Conservation (phyloP, 2,888 invertebrate genomes). For the Cheilosia soror region DNA sequence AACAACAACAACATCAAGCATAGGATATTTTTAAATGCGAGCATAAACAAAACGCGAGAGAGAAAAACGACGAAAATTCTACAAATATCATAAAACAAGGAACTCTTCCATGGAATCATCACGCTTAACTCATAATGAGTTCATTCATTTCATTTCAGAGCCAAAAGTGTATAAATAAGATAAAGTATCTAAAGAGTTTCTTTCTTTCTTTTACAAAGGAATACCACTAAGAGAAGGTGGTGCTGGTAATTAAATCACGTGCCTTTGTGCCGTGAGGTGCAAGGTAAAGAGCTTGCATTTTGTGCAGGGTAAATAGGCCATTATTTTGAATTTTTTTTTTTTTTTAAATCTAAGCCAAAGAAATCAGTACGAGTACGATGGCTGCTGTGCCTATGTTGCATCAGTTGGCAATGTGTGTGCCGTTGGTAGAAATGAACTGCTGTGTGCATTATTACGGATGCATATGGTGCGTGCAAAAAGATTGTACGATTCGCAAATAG, state of each 20-base stretch:
- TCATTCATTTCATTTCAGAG: constrained; percentile 54
- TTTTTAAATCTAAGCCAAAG: constrained; percentile 36
- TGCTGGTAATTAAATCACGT: constrained; percentile 62
- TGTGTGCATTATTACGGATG: not conserved
- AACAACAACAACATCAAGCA: not conserved
- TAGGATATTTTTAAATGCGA: constrained; percentile 57
- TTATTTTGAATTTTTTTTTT: constrained; percentile 49
- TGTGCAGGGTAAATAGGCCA: constrained; percentile 65
- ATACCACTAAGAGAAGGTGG: constrained; percentile 16
- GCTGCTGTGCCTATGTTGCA: not conserved
- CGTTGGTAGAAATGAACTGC: not conserved
- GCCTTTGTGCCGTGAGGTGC: constrained; percentile 59
- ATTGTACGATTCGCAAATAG: constrained; percentile 7
- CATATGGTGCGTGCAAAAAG: constrained; percentile 3
- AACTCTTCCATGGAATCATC: constrained; percentile 41
- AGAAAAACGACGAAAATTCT: constrained; percentile 1
- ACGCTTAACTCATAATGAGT: constrained; percentile 46
- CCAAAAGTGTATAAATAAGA: constrained; percentile 40
- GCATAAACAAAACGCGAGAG: constrained; percentile 57
- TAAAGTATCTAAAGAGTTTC: constrained; percentile 1
- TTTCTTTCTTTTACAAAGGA: constrained; percentile 11
- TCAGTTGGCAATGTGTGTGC: not conserved
- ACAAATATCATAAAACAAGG: constrained; percentile 9
- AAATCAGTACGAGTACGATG: not conserved
- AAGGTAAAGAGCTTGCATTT: constrained; percentile 56